Conservation (phyloP, 2,113 vertebrate genomes). For the Gracilinanus agilis region DNA sequence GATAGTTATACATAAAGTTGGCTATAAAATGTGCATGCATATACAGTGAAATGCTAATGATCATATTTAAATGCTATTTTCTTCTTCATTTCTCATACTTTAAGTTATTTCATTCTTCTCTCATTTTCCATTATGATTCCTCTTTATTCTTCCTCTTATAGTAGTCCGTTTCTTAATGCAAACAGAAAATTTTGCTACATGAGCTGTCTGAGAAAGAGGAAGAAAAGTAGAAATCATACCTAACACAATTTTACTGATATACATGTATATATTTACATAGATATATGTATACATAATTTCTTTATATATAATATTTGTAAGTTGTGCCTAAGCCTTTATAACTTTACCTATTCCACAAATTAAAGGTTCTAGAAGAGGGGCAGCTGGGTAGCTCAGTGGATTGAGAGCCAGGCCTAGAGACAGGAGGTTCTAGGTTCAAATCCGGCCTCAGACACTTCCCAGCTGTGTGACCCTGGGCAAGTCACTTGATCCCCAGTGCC, state of each 20-base stretch:
- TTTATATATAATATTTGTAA: background rate
- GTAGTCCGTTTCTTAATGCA: background rate
- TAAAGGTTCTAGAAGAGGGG: background rate
- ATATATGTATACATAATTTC: background rate
- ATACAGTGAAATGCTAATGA: background rate
- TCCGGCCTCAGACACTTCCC: no score
- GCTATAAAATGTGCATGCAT: background rate
- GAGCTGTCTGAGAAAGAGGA: background rate
- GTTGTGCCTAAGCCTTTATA: background rate
- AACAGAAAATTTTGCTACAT: no score
- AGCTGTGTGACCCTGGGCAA: no score
- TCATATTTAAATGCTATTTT: background rate
- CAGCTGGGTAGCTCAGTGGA: no score
- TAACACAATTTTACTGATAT: background rate
- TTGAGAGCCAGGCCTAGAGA: no score
- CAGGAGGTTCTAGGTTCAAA: no score
- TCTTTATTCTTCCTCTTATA: conserved; percentile 21
- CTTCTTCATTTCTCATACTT: conserved; percentile 65
- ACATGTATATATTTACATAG: background rate
- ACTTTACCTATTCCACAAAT: background rate
- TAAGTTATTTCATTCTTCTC: background rate
- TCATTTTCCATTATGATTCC: background rate
- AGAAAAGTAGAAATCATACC: background rate
- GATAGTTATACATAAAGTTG: background rate
- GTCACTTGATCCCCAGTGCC: no score